A percentile compares a stretch with the other conserved stretches of the same genome.
phyloP scores from a whole-genome alignment of 2,888 invertebrate species.

The Therioaphis trifolii region DNA sequence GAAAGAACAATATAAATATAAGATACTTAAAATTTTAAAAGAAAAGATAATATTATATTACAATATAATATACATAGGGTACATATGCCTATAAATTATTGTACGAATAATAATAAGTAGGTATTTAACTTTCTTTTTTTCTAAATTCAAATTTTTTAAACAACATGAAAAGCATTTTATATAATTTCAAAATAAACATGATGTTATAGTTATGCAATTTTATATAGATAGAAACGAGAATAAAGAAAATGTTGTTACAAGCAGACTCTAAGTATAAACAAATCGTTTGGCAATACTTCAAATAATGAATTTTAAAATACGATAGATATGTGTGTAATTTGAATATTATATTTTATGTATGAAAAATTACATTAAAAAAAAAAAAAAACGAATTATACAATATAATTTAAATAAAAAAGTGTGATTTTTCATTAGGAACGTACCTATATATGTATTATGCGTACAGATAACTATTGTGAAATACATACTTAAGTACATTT shows the following conservation, averaged over 20 bases:
- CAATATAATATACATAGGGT: slow-evolving; percentile 55
- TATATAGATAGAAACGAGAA: slow-evolving; percentile 4
- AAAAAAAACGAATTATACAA: not conserved
- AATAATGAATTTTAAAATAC: slow-evolving; percentile 25
- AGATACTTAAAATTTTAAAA: slow-evolving; percentile 48
- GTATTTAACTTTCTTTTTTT: slow-evolving; percentile 36
- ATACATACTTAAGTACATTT: not conserved
- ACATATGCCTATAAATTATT: slow-evolving; percentile 51
- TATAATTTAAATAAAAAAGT: slow-evolving; percentile 15
- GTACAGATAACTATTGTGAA: not conserved
- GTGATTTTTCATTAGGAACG: not conserved
- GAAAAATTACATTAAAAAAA: slow-evolving; percentile 20
- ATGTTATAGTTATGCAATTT: not conserved
- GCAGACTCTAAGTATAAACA: slow-evolving; percentile 9
- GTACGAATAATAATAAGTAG: slow-evolving; percentile 56
- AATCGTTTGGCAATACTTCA: slow-evolving; percentile 3
- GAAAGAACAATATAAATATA: slow-evolving; percentile 53
- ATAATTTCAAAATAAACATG: slow-evolving; percentile 12
- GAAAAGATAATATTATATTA: slow-evolving; percentile 51
- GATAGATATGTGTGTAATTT: slow-evolving; percentile 48
- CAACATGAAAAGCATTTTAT: slow-evolving; percentile 49
- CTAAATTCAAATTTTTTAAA: slow-evolving; percentile 22
- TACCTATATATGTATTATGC: not conserved
- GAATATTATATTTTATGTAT: slow-evolving; percentile 20
- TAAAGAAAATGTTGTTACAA: slow-evolving; percentile 20